A percentile compares a stretch with the other conserved stretches of the same genome.
These are phyloP conservation scores for Sebastes iracundus DNA, from an alignment of 2,797 vertebrate species.

Conservation along the genomic window DNA sequence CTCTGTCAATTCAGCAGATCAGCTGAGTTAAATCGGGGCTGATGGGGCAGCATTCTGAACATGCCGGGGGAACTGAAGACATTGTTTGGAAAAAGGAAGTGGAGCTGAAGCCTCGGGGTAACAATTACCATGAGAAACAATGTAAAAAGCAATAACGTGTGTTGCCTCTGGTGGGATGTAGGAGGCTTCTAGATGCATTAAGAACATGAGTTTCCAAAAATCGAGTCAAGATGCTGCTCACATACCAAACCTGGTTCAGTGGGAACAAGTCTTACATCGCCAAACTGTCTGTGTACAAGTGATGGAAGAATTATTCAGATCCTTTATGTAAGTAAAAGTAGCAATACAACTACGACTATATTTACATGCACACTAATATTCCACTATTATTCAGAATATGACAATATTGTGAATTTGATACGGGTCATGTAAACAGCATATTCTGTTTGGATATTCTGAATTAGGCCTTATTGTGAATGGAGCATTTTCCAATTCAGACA, in stretches of 20 bases:
- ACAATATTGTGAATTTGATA: not conserved
- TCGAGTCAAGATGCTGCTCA: not conserved
- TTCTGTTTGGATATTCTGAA: not conserved
- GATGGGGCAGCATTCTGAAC: slow-evolving; percentile 51
- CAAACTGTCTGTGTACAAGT: not conserved
- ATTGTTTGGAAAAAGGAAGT: slow-evolving; percentile 50
- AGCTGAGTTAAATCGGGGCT: slow-evolving; percentile 7
- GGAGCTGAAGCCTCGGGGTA: slow-evolving; percentile 36
- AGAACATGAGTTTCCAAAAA: slow-evolving; percentile 16
- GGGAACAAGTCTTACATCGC: slow-evolving; percentile 3
- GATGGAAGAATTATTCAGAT: not conserved
- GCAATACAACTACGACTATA: not conserved
- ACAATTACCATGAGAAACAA: slow-evolving; percentile 35
- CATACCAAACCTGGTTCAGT: not conserved
- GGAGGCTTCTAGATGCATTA: slow-evolving; percentile 8
- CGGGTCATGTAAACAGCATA: not conserved
- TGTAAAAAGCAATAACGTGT: slow-evolving; percentile 27
- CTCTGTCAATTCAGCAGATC: slow-evolving; percentile 8
- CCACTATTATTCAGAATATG: too few species aligned
- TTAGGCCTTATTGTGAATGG: too few species aligned
- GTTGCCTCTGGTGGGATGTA: not conserved
- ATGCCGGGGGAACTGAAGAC: slow-evolving; percentile 52
- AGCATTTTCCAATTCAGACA: too few species aligned
- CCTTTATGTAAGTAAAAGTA: not conserved
- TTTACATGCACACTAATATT: not conserved